phyloP scores from a whole-genome alignment of 2,888 invertebrate species.

The Eupithecia centaureata region DNA sequence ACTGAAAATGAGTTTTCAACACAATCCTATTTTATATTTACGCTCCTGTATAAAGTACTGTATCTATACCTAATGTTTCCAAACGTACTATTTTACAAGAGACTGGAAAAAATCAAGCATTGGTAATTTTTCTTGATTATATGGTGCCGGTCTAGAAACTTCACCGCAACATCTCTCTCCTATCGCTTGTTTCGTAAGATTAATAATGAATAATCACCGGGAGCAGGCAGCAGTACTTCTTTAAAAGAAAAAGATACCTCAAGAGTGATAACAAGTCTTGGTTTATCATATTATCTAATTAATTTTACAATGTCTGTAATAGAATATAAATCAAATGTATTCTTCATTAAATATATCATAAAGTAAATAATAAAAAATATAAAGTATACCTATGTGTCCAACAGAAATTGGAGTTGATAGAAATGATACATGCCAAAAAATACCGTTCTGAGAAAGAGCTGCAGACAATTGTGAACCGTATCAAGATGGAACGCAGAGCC shows the following conservation, averaged over 20 bases:
- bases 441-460: slow-evolving; percentile 52
- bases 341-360: too few species aligned
- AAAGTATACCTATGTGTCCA: neutral
- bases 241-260: too few species aligned
- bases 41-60: too few species aligned
- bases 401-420: slow-evolving; percentile 67
- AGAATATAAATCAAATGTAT: too few species aligned
- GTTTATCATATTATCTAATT: too few species aligned
- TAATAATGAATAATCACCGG: too few species aligned
- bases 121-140: neutral
- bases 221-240: too few species aligned
- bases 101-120: neutral
- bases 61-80: too few species aligned
- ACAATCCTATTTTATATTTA: neutral
- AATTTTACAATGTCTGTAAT: too few species aligned
- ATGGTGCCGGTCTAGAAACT: neutral
- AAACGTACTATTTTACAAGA: neutral
- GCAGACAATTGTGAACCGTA: slow-evolving; percentile 52
- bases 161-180: neutral
- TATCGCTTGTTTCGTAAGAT: neutral
- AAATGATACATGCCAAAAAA: slow-evolving; percentile 66
- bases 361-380: too few species aligned
- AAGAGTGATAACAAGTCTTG: too few species aligned
- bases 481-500: slow-evolving; percentile 58
- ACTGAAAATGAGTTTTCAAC: neutral